Base-by-base conservation (phyloP, 64 coral and sea anemone species). In the Stichodactyla helianthus region DNA sequence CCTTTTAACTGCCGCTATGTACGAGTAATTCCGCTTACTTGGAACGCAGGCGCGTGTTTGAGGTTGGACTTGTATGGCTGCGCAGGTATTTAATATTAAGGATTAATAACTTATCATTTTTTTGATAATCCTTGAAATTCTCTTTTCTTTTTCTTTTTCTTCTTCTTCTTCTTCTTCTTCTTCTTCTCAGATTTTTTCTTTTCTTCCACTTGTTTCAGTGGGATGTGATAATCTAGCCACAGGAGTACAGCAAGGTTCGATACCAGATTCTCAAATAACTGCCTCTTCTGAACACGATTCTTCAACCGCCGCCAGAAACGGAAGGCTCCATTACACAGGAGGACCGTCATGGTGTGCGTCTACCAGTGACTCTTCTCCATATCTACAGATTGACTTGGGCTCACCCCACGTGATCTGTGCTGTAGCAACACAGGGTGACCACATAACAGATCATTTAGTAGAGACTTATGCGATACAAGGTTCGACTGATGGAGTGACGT, bases 21-120 rank as follows among this genome's bases (percentile, higher is more conserved):
- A 31, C 88, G 88, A 11, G 50, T 89, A 6, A 55, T 54, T 9
- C 81, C 88, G 12, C 82, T 84, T 10, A 83, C 51, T 7, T 89
- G 88, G 88, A 31, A 59, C 5, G 70, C 58, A 31, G 68, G 14
- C 17, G 20, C 55, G 6, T 89, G 88, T 10, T 11, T 84, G 12
- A 52, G 88, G 12, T 52, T 89, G 6, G 88, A 89, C 28, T 52
- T 89, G 63, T 89, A 84, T 60, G 88, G 88, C 52, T 89, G 88
- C 56, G 25, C 52, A 76, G 88, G 88, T 89, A 85, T 26, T 26
- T 20, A 57, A 16, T 6, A 59, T 35, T 44, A 44, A 80, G 1
- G 27, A 28, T 51, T 80, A 80, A 18, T 18, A 51, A 80, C 2
- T 77, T 25, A 50, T 77, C 35, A 35, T 44, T 44, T 44, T 44